phyloP scores from a whole-genome alignment of 2,113 vertebrate species.

The Misgurnus anguillicaudatus region DNA sequence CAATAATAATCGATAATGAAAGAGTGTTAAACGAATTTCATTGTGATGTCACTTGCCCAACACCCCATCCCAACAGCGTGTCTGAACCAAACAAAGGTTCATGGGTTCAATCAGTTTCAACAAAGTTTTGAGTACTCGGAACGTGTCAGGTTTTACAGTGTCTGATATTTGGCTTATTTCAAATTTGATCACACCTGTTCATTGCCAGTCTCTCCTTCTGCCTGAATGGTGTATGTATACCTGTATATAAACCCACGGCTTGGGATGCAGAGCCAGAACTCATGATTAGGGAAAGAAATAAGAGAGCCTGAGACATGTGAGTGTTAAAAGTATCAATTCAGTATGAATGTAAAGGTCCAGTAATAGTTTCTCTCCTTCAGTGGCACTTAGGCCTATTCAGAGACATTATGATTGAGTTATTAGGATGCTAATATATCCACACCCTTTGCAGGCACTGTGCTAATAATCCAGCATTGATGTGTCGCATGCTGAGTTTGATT shows the following conservation, averaged over 20 bases:
- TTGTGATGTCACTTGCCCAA: too few species aligned
- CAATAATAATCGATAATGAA: too few species aligned
- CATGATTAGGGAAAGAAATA: neutral
- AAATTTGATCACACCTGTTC: too few species aligned
- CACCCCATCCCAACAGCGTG: too few species aligned
- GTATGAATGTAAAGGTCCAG: neutral
- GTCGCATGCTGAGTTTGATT: neutral
- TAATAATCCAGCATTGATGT: neutral
- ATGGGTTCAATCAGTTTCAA: too few species aligned
- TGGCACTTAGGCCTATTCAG: neutral
- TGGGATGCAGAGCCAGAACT: neutral
- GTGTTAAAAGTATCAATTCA: too few species aligned
- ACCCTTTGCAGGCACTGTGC: neutral
- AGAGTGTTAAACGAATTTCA: too few species aligned
- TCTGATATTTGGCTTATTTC: too few species aligned
- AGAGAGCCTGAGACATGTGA: too few species aligned
- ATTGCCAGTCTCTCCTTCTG: neutral
- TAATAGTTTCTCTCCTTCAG: neutral
- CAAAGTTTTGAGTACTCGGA: too few species aligned
- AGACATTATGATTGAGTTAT: conserved; percentile 5
- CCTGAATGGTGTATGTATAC: neutral
- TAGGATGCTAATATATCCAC: conserved; percentile 1
- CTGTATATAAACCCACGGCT: neutral
- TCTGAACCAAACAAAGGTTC: too few species aligned
- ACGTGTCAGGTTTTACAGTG: too few species aligned